Evolutionary conservation across 2,113 vertebrate species (phyloP), one percentile per base, ranked within the genome.

Genomic region (Sapajus apella): DNA sequence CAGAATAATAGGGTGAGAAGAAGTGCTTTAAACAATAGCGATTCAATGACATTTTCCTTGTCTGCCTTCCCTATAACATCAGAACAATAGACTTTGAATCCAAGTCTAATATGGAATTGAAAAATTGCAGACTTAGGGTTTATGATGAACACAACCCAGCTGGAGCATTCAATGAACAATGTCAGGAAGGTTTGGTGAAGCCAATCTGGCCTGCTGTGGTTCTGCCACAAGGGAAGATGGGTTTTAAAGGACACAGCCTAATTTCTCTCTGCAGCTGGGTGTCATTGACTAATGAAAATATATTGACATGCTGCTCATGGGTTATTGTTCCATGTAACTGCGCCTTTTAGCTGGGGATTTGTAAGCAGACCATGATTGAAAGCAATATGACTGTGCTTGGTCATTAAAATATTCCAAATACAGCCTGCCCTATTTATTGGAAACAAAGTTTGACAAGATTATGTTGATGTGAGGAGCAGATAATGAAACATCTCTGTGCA

Each of bases 341-440:
- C 94, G 96, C 91, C 90, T 97, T 95, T 98, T 98, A 97, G 95
- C 89, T 97, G 96, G 89, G 92, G 97, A 98, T 98, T 98, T 98
- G 98, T 98, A 98, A 98, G 98, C 97, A 97, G 94, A 84, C 97
- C 97, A 88, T 98, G 97, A 98, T 96, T 98, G 97, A 98, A 98
- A 98, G 97, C 96, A 98, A 97, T 98, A 97, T 77, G 97, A 98
- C 98, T 95, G 91, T 87, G 95, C 80, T 98, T n/a, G 35, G 91
- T 97, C 98, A 98, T 98, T 98, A 96, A 98, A 98, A 98, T 98
- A 98, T 98, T 98, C 98, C 98, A 98, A 99, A 98, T 98, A 96
- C 95, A 98, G 97, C 97, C 98, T 86, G 86, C 96, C 97, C 56
- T 98, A 98, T 98, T 98, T 98, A 98, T 98, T 98, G 97, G 97